Evolutionary conservation across 2,888 invertebrate genomes (phyloP), one percentile per base, ranked within the genome.

Genomic region (Drosophila aldrichi): DNA sequence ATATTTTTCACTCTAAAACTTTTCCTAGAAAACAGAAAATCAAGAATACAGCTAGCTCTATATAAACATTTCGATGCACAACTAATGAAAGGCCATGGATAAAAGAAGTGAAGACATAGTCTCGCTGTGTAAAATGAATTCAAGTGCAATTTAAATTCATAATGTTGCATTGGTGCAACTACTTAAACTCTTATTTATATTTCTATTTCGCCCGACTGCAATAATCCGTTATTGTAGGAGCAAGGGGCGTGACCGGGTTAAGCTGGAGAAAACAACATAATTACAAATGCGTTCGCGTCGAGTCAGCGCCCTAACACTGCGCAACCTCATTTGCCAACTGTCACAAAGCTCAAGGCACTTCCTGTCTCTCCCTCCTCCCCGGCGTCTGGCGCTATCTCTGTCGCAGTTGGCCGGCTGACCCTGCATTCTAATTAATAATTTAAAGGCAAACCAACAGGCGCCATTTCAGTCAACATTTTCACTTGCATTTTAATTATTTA

Each of bases 351-450:
- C 25, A 46, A 71, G 69, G 59, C 55, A 46, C 38, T 65, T 65
- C 62, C 64, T 55, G 49, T 54, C 40, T 7, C n/a, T 29, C 12
- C 32, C n/a, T 29, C 12, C 32, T 41, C 14, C 29, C 22, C 38
- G 7, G 29, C 8, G 38, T 38, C 52, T 22, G 12, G 4, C 51
- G 7, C 40, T 12, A n/a, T 41, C 14, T 18, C 22, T 14, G 12
- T 32, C 22, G 22, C 16, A 61, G 49, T 48, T 56, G 65, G 16
- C 16, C 14, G 10, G 41, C 66, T 77, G 70, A 69, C 74, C 66
- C 74, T 74, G 60, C 65, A 70, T 63, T 81, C 77, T 74, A 82
- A 88, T 88, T 88, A 80, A 81, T 84, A 84, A 85, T 84, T 87
- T 79, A 88, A 74, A 63, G 52, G 62, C 57, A 56, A 56, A 63